Conservation (phyloP, 1,140 invertebrate species). For the Microplitis mediator region DNA sequence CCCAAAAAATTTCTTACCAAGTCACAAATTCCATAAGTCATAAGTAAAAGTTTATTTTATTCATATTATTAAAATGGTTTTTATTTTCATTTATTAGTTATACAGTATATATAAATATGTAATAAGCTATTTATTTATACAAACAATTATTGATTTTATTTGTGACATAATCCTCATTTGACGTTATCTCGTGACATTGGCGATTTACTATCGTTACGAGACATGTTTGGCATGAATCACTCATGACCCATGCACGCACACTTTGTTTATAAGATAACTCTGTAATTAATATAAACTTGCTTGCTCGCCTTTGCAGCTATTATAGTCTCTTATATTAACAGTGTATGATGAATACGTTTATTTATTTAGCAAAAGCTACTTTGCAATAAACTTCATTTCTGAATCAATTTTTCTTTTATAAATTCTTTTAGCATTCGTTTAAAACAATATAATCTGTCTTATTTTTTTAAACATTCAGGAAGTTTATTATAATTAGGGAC, state of each 20-base stretch:
- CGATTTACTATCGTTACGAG: constrained; percentile 31
- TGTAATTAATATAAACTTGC: background rate
- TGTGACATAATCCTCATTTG: background rate
- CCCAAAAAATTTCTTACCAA: constrained; percentile 14
- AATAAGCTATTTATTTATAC: too few relatives aligned
- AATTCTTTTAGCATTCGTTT: too few relatives aligned
- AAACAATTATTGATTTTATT: background rate
- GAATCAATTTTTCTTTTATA: too few relatives aligned
- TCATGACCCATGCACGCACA: constrained; percentile 10
- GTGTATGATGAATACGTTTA: too few relatives aligned
- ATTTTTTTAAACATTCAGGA: too few relatives aligned
- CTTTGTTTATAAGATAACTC: background rate
- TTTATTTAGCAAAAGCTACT: too few relatives aligned
- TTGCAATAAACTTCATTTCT: too few relatives aligned
- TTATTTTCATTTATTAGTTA: background rate
- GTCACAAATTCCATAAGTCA: constrained; percentile 1
- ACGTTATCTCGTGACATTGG: constrained; percentile 12
- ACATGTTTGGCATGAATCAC: constrained; percentile 32
- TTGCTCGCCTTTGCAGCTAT: background rate
- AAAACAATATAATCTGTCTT: too few relatives aligned
- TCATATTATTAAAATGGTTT: background rate
- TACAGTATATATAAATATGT: too few relatives aligned
- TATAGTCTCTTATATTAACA: background rate
- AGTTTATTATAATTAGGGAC: too few relatives aligned
- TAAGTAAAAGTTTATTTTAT: constrained; percentile 8